phyloP scores from a whole-genome alignment of 2,113 vertebrate genomes.

The Mohoua ochrocephala region DNA sequence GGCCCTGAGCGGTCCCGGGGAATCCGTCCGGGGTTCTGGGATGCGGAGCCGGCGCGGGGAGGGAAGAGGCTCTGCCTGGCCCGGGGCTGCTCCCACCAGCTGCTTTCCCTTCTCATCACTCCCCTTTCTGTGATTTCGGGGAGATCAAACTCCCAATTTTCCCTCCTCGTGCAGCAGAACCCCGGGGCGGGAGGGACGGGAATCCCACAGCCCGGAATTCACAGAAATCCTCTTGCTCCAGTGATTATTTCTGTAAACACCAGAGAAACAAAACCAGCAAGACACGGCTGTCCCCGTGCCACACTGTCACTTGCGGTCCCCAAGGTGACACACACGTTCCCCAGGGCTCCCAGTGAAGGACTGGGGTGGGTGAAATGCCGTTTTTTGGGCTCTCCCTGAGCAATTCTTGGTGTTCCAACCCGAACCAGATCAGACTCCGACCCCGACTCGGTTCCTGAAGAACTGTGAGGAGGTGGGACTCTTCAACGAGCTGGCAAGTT shows the following conservation, averaged over 20 bases:
- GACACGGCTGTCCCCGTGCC: fast-evolving
- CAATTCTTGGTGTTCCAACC: background rate
- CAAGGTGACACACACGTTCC: fast-evolving
- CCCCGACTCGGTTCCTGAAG: slow-evolving; percentile 96
- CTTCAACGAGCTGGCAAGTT: slow-evolving; percentile 93
- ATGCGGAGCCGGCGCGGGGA: background rate
- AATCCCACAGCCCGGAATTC: background rate
- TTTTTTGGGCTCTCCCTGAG: background rate
- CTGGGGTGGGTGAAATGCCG: background rate
- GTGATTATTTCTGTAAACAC: fast-evolving
- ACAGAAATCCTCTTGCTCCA: background rate
- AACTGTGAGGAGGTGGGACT: slow-evolving; percentile 98
- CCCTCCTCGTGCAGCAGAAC: background rate
- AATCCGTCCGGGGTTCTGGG: background rate
- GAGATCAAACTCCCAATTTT: background rate
- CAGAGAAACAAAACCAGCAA: background rate
- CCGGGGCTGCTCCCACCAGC: background rate
- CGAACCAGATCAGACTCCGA: slow-evolving; percentile 91
- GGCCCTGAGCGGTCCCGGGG: background rate
- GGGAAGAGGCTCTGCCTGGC: background rate
- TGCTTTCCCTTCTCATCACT: background rate
- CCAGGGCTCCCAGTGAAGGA: background rate
- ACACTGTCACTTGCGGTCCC: background rate
- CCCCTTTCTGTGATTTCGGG: fast-evolving
- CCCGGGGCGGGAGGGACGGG: background rate